Evolutionary conservation across 2,797 vertebrate genomes (phyloP), one percentile per base, ranked within the genome.

Genomic region (Myotis daubentonii): DNA sequence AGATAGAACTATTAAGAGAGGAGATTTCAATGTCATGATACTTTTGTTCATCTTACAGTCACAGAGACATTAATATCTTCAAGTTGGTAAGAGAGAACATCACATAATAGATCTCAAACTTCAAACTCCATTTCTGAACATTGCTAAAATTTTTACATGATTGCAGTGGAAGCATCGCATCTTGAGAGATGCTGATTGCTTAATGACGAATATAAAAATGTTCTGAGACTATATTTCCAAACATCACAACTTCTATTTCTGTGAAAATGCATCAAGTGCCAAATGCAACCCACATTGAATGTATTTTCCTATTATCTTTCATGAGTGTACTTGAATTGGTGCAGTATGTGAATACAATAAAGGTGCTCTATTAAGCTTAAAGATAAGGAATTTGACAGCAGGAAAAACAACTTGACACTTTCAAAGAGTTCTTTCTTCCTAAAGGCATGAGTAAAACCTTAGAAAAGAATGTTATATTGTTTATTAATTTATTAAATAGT

Each of bases 81-180:
- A 78, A 49, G 11, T 62, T 66, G 8, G 17, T 81, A 66, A 95
- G 93, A 86, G 4, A 60, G 23, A 79, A n/a, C 8, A 62, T 47
- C 17, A 5, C 20, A 62, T 44, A 68, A 55, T 55, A 36, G 44
- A 57, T 15, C 15, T 93, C 55, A 71, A 36, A 75, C 60, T 87
- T 90, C 25, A 41, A 82, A 66, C 55, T 11, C 4, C 60, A 87
- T 81, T 94, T 95, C 49, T 78, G 88, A 92, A 74, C 23, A 72
- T 76, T 38, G 47, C 6, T 91, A 47, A 89, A 33, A 65, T 89
- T 71, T 88, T 88, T 57, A 70, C 30, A 87, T 55, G 3, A 55
- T 16, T 62, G 2, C 16, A 36, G 6, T 51, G 10, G 8, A 80
- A 94, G 1, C 28, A 85, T 65, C 28, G 1, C 1, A 23, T 81